phyloP scores from a whole-genome alignment of 2,797 vertebrate genomes.

The Cephalopachus bancanus region DNA sequence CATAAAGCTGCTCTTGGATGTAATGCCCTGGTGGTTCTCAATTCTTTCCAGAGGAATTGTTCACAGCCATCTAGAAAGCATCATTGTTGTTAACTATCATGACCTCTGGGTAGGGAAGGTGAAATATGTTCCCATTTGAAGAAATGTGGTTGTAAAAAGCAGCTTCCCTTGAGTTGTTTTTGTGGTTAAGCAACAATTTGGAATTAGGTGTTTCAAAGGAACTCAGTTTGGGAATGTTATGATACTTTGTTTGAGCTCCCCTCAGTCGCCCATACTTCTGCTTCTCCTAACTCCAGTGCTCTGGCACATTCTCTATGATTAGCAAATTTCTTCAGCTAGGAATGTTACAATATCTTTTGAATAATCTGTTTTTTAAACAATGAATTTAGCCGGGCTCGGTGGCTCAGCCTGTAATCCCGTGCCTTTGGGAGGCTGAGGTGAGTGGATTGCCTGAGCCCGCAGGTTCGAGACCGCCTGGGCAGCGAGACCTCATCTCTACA shows the following conservation, averaged over 20 bases:
- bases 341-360: neutral
- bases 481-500: too few relatives aligned
- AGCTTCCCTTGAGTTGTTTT: neutral
- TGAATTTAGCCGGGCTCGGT: too few relatives aligned
- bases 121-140: neutral
- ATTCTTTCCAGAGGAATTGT: neutral
- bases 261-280: neutral
- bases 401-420: too few relatives aligned
- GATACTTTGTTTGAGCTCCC: neutral
- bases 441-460: too few relatives aligned
- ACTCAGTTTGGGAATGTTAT: neutral
- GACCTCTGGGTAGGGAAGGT: neutral
- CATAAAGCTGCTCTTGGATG: neutral
- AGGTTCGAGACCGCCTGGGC: too few relatives aligned
- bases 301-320: neutral
- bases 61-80: neutral
- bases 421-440: too few relatives aligned
- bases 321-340: slow-evolving; percentile 1
- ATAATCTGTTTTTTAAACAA: slow-evolving; percentile 9
- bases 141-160: neutral
- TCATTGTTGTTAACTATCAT: neutral
- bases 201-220: neutral
- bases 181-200: neutral
- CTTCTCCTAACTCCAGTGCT: neutral
- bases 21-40: neutral